Evolutionary conservation across 1,140 invertebrate genomes (phyloP).

Genomic region (Drosophila dunni): DNA sequence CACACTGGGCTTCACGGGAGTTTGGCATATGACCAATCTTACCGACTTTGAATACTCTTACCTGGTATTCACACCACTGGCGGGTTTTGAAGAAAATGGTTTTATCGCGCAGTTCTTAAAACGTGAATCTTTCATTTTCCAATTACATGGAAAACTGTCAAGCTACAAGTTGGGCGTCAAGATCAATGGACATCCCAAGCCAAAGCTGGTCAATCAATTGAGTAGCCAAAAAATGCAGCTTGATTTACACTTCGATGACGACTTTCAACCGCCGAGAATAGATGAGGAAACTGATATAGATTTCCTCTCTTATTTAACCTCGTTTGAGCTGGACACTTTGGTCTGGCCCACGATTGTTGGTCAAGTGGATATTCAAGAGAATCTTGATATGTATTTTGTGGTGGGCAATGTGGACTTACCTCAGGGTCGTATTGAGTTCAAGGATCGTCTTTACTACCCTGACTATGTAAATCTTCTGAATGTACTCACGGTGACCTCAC

Average conservation of each 20-base stretch:
- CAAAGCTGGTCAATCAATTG: slow-evolving; percentile 81
- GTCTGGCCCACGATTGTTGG: slow-evolving; percentile 88
- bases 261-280: slow-evolving; percentile 60
- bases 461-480: slow-evolving; percentile 89
- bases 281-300: slow-evolving; percentile 79
- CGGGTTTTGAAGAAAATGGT: slow-evolving; percentile 90
- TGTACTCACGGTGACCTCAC: slow-evolving; percentile 87
- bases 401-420: slow-evolving; percentile 85
- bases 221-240: slow-evolving; percentile 67
- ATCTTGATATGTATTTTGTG: slow-evolving; percentile 85
- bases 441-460: slow-evolving; percentile 85
- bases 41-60: slow-evolving; percentile 91
- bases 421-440: slow-evolving; percentile 85
- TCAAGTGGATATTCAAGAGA: slow-evolving; percentile 86
- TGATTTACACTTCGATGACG: slow-evolving; percentile 70
- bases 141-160: slow-evolving; percentile 88
- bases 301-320: slow-evolving; percentile 86
- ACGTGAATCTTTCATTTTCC: slow-evolving; percentile 88
- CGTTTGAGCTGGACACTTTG: slow-evolving; percentile 87
- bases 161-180: slow-evolving; percentile 87
- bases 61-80: slow-evolving; percentile 90
- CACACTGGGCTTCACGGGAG: slow-evolving; percentile 90
- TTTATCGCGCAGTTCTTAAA: slow-evolving; percentile 88
- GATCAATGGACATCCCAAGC: slow-evolving; percentile 85
- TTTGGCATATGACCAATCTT: slow-evolving; percentile 89